These are phyloP conservation scores for Neoniphon sammara DNA, from an alignment of 2,797 vertebrate species.

Conservation along the genomic window DNA sequence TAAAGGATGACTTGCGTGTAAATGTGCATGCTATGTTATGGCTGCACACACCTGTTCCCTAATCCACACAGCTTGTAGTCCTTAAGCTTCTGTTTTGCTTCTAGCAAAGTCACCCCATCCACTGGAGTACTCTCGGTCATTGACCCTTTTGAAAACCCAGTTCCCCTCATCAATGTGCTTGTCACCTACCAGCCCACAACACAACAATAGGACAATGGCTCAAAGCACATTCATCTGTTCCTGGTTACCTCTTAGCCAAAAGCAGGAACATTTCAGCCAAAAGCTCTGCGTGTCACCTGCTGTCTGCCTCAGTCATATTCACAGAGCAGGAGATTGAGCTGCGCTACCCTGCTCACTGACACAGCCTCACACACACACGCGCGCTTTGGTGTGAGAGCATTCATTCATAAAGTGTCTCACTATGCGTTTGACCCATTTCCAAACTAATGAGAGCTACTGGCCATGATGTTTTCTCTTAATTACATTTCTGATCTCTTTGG, in stretches of 20 bases:
- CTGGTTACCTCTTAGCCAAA: conserved; percentile 8
- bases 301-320: conserved; percentile 12
- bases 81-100: conserved; percentile 52
- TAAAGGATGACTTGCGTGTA: neutral
- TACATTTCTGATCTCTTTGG: conserved; percentile 25
- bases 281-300: conserved; percentile 4
- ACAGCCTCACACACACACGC: conserved; percentile 28
- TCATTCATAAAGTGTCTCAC: conserved; percentile 63
- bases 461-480: conserved; percentile 24
- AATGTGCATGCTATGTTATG: neutral
- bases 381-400: conserved; percentile 7
- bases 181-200: conserved; percentile 41
- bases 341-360: neutral
- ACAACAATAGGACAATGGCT: conserved; percentile 35
- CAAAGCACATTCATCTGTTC: conserved; percentile 45
- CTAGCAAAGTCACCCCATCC: conserved; percentile 61
- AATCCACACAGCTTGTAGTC: conserved; percentile 39
- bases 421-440: conserved; percentile 40
- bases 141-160: conserved; percentile 57
- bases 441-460: conserved; percentile 10
- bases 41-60: conserved; percentile 38
- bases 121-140: conserved; percentile 51
- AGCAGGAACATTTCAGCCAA: conserved; percentile 27
- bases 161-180: conserved; percentile 63
- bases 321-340: conserved; percentile 10